These are phyloP conservation scores for Vanessa atalanta DNA, from an alignment of 1,140 invertebrate genomes.

Conservation along the genomic window DNA sequence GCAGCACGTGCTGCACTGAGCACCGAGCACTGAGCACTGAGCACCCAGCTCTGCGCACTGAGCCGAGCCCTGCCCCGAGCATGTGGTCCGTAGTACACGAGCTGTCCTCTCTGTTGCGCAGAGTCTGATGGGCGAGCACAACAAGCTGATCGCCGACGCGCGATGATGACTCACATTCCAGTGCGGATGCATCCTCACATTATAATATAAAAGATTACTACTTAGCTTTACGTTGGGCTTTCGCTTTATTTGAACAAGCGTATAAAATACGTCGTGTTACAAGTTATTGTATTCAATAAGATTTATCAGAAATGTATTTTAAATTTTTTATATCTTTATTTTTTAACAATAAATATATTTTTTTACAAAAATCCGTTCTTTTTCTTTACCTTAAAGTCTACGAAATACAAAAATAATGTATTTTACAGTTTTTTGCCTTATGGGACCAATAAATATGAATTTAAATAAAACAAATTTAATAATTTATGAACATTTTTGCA, in stretches of 20 bases:
- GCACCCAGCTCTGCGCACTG: too few relatives aligned
- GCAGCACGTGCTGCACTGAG: slow-evolving; percentile 72
- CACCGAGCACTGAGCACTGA: neutral
- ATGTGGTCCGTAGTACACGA: too few relatives aligned
- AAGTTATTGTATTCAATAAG: too few relatives aligned
- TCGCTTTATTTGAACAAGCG: neutral
- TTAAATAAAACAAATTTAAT: too few relatives aligned
- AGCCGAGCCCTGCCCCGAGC: too few relatives aligned
- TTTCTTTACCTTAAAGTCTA: neutral
- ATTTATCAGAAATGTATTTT: neutral
- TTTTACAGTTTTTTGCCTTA: too few relatives aligned
- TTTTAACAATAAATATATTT: neutral
- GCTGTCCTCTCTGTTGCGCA: slow-evolving; percentile 41
- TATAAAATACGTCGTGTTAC: too few relatives aligned
- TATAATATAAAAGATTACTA: neutral
- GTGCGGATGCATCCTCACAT: neutral
- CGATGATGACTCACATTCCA: slow-evolving; percentile 15
- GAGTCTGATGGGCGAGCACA: slow-evolving; percentile 74
- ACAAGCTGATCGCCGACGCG: slow-evolving; percentile 59
- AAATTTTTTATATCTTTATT: neutral
- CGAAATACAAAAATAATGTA: too few relatives aligned
- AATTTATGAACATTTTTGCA: too few relatives aligned
- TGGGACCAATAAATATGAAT: too few relatives aligned
- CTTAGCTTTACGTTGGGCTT: neutral
- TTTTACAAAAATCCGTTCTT: neutral